Base-by-base conservation (phyloP, 2,888 invertebrate genomes). In the Girardia tigrina region DNA sequence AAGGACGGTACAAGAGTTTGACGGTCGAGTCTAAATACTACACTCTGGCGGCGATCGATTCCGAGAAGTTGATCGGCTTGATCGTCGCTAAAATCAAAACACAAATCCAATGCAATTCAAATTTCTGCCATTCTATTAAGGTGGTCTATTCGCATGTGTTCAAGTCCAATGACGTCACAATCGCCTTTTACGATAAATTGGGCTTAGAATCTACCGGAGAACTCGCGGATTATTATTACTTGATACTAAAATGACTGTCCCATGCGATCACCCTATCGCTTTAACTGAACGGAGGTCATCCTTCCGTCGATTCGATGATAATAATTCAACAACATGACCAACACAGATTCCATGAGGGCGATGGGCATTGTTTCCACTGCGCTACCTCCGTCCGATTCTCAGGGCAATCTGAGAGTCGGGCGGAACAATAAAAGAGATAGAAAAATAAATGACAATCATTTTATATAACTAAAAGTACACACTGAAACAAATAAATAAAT, bases 161-260 rank as follows among this genome's bases (percentile, higher is more conserved):
- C 79, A 91, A 94, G 74, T 91, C 94, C 79, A 98, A 98, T 86
- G 89, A 90, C 76, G 90, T 92, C 81, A 97, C 98, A 80, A 94
- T 98, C 84, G 88, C 90, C 80, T 98, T 98, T 86, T 98, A 98
- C 85, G 92, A 93, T 85, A 90, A 90, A 82, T 89, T 91, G 85
- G 84, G 85, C 77, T 88, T 88, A 81, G 88, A 89, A 81, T 87
- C 91, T 77, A 93, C 94, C 86, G 91, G 83, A 72, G 91, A 83
- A 91, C 92, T 95, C 85, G 94, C 94, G 75, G 94, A 94, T 86
- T 97, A 97, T 86, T 97, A 97, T 86, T n/a, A n/a, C n/a, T 91
- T 90, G 76, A 94, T 97, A 82, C 90, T 91, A 80, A 94, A 92
- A 74, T 89, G 90, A 81, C 91, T 82, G 28, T 71, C 90, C 86